Conservation (phyloP, 1,140 invertebrate species). For the Melanaphis sacchari region DNA sequence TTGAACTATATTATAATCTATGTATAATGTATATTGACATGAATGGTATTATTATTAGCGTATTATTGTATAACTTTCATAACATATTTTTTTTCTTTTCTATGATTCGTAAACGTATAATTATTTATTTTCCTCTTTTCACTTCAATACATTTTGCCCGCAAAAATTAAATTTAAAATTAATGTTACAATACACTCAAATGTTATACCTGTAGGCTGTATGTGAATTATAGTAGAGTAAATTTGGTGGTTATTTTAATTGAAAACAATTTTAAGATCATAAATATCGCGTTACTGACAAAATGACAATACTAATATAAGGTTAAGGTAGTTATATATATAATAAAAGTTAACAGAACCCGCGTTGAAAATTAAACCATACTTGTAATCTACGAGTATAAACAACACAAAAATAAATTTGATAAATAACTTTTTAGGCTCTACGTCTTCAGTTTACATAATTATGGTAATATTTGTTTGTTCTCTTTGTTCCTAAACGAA, state of each 20-base stretch:
- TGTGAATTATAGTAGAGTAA: neutral
- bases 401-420: neutral
- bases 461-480: constrained; percentile 18
- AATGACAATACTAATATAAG: neutral
- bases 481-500: neutral
- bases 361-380: neutral
- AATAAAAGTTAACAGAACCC: neutral
- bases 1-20: neutral
- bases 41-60: neutral
- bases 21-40: no score
- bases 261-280: neutral
- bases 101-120: neutral
- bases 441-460: neutral
- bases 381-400: neutral
- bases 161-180: neutral
- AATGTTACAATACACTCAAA: neutral
- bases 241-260: neutral
- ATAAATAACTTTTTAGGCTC: neutral
- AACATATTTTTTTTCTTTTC: neutral
- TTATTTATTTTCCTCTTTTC: constrained; percentile 16
- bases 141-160: neutral
- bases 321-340: neutral
- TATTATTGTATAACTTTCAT: neutral
- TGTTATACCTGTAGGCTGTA: no score
- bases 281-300: neutral